Conservation (phyloP, 1,140 invertebrate species). For the Gryon sp. region DNA sequence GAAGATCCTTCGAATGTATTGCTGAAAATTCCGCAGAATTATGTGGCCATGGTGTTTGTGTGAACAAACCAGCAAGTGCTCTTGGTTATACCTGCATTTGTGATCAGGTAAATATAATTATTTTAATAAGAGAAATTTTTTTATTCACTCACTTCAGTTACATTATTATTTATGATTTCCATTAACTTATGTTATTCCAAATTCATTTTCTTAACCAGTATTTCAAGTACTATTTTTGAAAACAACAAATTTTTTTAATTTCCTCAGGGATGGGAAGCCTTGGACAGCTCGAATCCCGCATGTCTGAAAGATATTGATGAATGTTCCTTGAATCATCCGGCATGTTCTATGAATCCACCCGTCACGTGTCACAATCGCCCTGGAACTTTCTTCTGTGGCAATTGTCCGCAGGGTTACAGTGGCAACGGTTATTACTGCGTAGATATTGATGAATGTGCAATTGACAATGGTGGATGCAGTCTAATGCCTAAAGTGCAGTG, state of each 20-base stretch:
- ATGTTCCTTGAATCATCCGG: constrained; percentile 84
- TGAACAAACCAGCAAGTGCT: constrained; percentile 81
- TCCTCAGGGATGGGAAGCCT: constrained; percentile 88
- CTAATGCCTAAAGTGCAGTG: constrained; percentile 88
- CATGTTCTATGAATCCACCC: constrained; percentile 89
- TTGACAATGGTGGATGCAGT: constrained; percentile 92
- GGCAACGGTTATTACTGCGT: constrained; percentile 92
- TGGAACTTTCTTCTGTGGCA: constrained; percentile 91
- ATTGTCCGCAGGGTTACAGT: constrained; percentile 90
- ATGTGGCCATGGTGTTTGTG: constrained; percentile 93
- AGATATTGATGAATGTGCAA: constrained; percentile 92
- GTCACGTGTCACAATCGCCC: constrained; percentile 93
- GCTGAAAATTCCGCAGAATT: constrained; percentile 85
- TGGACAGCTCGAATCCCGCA: constrained; percentile 81
- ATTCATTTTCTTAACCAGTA: no score
- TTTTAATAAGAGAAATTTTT: no score
- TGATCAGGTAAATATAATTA: constrained; percentile 87
- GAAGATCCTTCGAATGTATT: constrained; percentile 86
- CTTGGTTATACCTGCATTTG: constrained; percentile 88
- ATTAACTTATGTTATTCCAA: no score
- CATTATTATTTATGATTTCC: no score
- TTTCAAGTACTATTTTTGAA: no score
- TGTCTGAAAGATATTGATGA: constrained; percentile 94
- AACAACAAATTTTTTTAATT: no score
- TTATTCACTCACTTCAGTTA: no score